Evolutionary conservation across 2,113 vertebrate genomes (phyloP).

Genomic region (Leptobrachium ailaonicum): DNA sequence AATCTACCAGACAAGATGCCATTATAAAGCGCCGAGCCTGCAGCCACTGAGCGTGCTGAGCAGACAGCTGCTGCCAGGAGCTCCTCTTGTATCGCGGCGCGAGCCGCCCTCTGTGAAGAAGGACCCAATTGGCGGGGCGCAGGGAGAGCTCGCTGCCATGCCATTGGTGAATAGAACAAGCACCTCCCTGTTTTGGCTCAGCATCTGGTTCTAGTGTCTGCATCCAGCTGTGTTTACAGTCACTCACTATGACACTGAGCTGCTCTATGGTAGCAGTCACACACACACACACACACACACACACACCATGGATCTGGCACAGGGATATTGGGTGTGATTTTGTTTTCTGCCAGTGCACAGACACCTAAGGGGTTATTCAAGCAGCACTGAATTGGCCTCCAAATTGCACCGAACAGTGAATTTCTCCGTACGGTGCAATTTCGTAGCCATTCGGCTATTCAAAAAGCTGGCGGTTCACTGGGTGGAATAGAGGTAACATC

Average conservation of each 20-base stretch:
- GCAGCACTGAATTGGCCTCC: no score
- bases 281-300: no score
- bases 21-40: conserved; percentile 55
- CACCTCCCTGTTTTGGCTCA: conserved; percentile 2
- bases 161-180: not conserved
- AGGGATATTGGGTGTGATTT: no score
- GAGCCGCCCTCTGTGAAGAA: not conserved
- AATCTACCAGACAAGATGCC: conserved; percentile 76
- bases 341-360: no score
- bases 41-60: not conserved
- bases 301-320: no score
- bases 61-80: not conserved
- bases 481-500: no score
- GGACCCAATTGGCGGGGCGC: not conserved
- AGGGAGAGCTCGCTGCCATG: not conserved
- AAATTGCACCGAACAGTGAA: no score
- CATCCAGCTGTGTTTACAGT: not conserved
- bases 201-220: not conserved
- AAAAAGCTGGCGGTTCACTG: no score
- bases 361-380: no score
- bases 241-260: not conserved
- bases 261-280: not conserved
- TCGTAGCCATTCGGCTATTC: no score
- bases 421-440: no score
- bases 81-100: fast-evolving